Evolutionary conservation across 2,888 invertebrate genomes (phyloP).

Genomic region (Podabrus alpinus): DNA sequence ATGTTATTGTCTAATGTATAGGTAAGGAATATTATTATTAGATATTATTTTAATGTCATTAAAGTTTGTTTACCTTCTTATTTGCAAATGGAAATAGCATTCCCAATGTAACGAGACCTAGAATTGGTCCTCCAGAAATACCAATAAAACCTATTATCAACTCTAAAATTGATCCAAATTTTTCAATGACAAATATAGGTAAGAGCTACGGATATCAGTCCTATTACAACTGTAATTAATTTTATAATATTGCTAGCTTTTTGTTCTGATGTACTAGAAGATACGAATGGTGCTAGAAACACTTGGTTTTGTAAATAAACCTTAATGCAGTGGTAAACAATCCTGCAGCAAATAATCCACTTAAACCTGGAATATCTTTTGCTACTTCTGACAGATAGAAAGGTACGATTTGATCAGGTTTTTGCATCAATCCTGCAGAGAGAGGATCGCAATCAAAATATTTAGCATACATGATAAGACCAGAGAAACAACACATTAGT

Average conservation of each 20-base stretch:
- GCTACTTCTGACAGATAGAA: constrained; percentile 69
- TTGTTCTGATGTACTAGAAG: constrained; percentile 57
- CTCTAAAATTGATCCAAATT: constrained; percentile 68
- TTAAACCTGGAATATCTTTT: constrained; percentile 6
- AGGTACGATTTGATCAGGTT: constrained; percentile 63
- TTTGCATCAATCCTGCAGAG: constrained; percentile 59
- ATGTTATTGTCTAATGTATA: too few relatives aligned
- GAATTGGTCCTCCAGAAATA: constrained; percentile 66
- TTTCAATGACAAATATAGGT: constrained; percentile 63
- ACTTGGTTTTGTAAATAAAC: neutral
- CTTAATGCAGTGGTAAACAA: constrained; percentile 12
- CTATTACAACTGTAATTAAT: constrained; percentile 59
- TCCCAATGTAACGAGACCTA: constrained; percentile 69
- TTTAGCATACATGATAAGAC: constrained; percentile 65
- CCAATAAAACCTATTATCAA: constrained; percentile 66
- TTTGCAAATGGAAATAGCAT: constrained; percentile 68
- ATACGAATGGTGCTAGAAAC: constrained; percentile 57
- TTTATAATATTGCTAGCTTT: constrained; percentile 63
- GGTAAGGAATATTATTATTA: too few relatives aligned
- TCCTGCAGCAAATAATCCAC: constrained; percentile 36
- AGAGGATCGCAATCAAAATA: constrained; percentile 69
- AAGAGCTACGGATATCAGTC: constrained; percentile 58
- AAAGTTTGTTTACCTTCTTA: constrained; percentile 55
- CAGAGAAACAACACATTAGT: constrained; percentile 53
- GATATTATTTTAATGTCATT: too few relatives aligned